Conservation (phyloP, 1,140 invertebrate species). For the Carcinoscorpius rotundicauda region DNA sequence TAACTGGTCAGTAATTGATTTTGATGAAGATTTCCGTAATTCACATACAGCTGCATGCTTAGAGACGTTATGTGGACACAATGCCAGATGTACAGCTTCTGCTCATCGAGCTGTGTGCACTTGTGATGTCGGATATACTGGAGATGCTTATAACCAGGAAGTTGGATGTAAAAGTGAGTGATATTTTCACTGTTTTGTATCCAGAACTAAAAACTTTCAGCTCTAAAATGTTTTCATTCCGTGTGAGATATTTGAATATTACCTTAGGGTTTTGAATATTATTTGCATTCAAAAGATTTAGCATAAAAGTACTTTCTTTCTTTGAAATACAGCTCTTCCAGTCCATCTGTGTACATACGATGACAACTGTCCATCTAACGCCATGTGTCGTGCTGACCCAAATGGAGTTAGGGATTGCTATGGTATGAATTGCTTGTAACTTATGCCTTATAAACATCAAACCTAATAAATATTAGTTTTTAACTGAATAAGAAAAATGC, state of each 20-base stretch:
- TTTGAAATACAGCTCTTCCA: no score
- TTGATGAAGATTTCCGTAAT: no score
- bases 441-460: no score
- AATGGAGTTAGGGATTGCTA: constrained; percentile 37
- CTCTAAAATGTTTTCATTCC: no score
- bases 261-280: no score
- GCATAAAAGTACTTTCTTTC: no score
- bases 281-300: no score
- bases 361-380: constrained; percentile 21
- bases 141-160: constrained; percentile 47
- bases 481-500: neutral
- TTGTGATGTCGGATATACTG: constrained; percentile 65
- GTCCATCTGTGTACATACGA: constrained; percentile 16
- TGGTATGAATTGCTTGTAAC: constrained; percentile 7
- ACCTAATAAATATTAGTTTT: neutral
- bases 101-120: constrained; percentile 48
- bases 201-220: no score
- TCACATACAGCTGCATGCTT: constrained; percentile 1
- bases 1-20: no score
- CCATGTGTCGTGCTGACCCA: constrained; percentile 38
- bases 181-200: neutral
- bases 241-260: constrained; percentile 4
- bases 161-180: constrained; percentile 21
- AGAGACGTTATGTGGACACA: constrained; percentile 25
- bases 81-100: constrained; percentile 22